Evolutionary conservation across 1,140 invertebrate species (phyloP).

Genomic region (Marisa cornuarietis): DNA sequence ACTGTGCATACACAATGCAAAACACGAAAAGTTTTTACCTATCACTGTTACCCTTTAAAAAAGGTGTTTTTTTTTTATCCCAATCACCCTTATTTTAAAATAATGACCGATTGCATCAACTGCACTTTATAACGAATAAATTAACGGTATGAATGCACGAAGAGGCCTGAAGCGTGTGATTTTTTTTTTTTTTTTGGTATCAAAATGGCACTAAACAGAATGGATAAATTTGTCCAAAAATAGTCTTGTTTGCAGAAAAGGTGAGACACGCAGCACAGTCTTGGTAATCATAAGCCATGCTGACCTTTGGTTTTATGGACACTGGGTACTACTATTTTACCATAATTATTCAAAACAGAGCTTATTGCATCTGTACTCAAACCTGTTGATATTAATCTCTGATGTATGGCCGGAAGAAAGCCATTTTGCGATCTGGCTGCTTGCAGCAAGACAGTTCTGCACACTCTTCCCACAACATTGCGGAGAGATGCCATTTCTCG

Average conservation of each 20-base stretch:
- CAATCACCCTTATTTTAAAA: no score
- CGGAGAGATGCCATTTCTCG: slow-evolving; percentile 5
- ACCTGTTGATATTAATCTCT: slow-evolving; percentile 16
- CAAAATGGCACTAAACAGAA: background rate
- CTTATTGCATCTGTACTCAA: background rate
- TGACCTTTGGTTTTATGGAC: background rate
- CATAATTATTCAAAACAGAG: background rate
- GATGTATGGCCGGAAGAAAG: background rate
- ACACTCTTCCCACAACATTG: background rate
- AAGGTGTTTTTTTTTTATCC: no score
- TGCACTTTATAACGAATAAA: no score
- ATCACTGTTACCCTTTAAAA: no score
- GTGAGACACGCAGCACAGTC: background rate
- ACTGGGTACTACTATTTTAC: background rate
- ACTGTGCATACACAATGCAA: background rate
- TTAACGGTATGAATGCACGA: no score
- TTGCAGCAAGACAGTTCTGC: slow-evolving; percentile 17
- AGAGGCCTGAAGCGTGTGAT: no score
- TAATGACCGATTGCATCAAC: no score
- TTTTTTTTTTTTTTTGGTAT: no score
- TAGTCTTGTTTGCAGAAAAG: background rate
- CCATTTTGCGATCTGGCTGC: background rate
- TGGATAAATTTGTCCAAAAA: background rate
- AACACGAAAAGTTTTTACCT: no score
- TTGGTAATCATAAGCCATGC: background rate